Evolutionary conservation across 2,113 vertebrate genomes (phyloP).

Genomic region (Bubo scandiacus): DNA sequence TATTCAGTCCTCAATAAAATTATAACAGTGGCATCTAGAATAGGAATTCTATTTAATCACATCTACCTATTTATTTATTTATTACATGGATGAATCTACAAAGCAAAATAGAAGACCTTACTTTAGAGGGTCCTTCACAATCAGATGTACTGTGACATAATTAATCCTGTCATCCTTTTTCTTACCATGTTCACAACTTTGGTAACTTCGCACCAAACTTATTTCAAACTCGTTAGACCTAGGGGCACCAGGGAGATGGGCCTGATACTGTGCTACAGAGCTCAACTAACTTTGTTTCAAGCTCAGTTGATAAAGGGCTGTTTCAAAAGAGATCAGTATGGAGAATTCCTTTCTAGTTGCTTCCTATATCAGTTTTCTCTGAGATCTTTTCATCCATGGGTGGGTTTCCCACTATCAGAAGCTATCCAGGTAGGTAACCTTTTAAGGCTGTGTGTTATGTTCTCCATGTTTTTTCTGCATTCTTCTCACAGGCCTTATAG

Average conservation of each 20-base stretch:
- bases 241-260: background rate
- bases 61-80: background rate
- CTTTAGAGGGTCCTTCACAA: background rate
- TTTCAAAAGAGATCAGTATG: background rate
- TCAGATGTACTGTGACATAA: background rate
- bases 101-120: background rate
- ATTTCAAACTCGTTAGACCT: background rate
- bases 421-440: background rate
- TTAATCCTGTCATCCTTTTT: background rate
- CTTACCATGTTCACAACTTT: background rate
- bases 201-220: background rate
- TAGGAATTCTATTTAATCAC: background rate
- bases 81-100: background rate
- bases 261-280: background rate
- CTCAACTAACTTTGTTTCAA: background rate
- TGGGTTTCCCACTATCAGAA: background rate
- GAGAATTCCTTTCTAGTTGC: background rate
- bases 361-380: background rate
- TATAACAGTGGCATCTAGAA: background rate
- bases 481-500: background rate
- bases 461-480: background rate
- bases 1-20: background rate
- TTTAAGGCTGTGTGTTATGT: background rate
- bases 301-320: background rate
- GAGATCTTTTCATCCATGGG: background rate